A percentile compares a stretch with the other conserved stretches of the same genome.
These are phyloP conservation scores for Heteropelma amictum DNA, from an alignment of 2,888 invertebrate genomes.

Conservation along the genomic window DNA sequence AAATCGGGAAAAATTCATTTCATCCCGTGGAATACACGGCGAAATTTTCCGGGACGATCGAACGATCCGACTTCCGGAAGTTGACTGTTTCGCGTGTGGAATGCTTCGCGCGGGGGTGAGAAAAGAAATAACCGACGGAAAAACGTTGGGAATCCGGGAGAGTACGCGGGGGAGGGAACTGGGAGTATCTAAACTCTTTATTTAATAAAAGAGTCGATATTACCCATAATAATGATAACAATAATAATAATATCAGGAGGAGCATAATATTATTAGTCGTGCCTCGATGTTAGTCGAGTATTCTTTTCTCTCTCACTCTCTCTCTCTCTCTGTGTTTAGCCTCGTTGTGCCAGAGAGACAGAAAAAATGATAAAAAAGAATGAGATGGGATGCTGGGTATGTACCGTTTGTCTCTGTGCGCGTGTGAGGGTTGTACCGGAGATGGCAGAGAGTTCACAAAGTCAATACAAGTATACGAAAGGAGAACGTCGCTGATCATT, in stretches of 20 bases:
- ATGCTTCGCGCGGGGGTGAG: too few species aligned
- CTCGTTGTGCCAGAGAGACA: slow-evolving; percentile 3
- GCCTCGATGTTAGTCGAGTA: slow-evolving; percentile 49
- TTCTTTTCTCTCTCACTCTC: slow-evolving; percentile 9
- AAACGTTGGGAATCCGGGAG: slow-evolving; percentile 1
- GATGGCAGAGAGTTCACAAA: slow-evolving; percentile 45
- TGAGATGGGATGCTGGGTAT: background rate
- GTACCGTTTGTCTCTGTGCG: background rate
- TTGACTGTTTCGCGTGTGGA: too few species aligned
- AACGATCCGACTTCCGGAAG: background rate
- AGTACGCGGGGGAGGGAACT: background rate
- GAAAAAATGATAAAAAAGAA: too few species aligned
- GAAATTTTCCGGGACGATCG: too few species aligned
- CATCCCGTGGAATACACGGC: too few species aligned
- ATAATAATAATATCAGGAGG: slow-evolving; percentile 38
- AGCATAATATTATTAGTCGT: slow-evolving; percentile 55
- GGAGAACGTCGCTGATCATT: slow-evolving; percentile 62
- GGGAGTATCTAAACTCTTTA: slow-evolving; percentile 36
- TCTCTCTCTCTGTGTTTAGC: too few species aligned
- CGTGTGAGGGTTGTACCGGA: slow-evolving; percentile 13
- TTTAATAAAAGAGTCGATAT: slow-evolving; percentile 50
- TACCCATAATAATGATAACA: slow-evolving; percentile 39
- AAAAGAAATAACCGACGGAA: background rate
- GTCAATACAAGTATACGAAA: slow-evolving; percentile 55
- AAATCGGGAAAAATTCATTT: background rate